Evolutionary conservation across 2,888 invertebrate species (phyloP).

Genomic region (Alsophila aescularia): DNA sequence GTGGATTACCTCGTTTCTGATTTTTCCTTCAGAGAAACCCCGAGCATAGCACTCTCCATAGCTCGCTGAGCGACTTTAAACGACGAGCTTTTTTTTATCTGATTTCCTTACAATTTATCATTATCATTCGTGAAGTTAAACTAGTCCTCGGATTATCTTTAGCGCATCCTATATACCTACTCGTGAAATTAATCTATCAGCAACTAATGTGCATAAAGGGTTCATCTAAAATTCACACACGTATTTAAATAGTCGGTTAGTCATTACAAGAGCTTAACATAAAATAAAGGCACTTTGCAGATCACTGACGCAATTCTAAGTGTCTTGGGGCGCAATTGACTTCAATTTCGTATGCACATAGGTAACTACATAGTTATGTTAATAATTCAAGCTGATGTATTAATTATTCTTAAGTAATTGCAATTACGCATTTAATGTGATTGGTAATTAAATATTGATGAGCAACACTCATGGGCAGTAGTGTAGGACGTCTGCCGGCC

Average conservation of each 20-base stretch:
- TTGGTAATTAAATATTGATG: neutral
- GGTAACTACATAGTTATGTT: constrained; percentile 2
- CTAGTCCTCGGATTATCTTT: neutral
- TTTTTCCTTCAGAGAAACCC: too few relatives aligned
- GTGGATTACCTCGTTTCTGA: too few relatives aligned
- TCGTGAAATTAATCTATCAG: constrained; percentile 10
- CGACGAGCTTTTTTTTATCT: too few relatives aligned
- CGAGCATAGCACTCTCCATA: too few relatives aligned
- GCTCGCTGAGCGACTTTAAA: too few relatives aligned
- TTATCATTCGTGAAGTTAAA: neutral
- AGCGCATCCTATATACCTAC: neutral
- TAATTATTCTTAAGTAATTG: neutral
- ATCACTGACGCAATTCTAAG: constrained; percentile 3
- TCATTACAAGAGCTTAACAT: constrained; percentile 21
- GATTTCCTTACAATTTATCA: too few relatives aligned
- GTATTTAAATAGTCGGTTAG: constrained; percentile 18
- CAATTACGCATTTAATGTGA: neutral
- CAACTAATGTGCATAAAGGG: constrained; percentile 6
- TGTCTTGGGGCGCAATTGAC: constrained; percentile 2
- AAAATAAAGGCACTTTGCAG: constrained; percentile 13
- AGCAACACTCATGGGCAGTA: too few relatives aligned
- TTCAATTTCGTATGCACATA: constrained; percentile 15
- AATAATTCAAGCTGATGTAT: constrained; percentile 2
- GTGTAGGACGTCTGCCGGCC: too few relatives aligned
- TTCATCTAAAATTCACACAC: constrained; percentile 16